A percentile compares a stretch with the other conserved stretches of the same genome.
Conservation (phyloP, 1,140 invertebrate genomes). For the Phenacoccus solenopsis region DNA sequence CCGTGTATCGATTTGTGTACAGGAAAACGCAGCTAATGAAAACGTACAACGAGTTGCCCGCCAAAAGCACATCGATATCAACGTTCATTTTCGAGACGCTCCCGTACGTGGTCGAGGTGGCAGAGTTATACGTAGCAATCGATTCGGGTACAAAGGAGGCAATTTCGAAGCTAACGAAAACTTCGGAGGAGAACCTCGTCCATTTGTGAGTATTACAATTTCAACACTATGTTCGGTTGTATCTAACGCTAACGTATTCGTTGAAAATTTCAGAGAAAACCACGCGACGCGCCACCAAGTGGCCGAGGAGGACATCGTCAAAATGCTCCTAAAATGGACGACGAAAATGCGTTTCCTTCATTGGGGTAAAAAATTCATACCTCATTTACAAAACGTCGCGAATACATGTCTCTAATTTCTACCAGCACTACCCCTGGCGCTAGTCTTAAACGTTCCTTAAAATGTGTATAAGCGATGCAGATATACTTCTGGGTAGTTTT, state of each 20-base stretch:
- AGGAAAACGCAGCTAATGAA: background rate
- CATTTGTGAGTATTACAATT: background rate
- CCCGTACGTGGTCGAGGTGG: conserved; percentile 39
- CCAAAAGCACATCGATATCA: conserved; percentile 69
- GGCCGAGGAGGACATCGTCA: conserved; percentile 17
- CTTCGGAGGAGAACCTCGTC: background rate
- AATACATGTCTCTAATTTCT: background rate
- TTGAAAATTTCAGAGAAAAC: background rate
- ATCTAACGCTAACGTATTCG: background rate
- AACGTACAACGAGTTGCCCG: background rate
- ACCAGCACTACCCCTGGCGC: conserved; percentile 14
- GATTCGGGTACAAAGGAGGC: conserved; percentile 21
- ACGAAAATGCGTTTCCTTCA: conserved; percentile 89
- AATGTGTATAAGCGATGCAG: background rate
- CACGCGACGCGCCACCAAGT: background rate
- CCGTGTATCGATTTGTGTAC: too few species aligned
- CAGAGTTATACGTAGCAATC: conserved; percentile 22
- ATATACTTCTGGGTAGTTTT: background rate
- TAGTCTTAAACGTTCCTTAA: conserved; percentile 12
- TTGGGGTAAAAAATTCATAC: conserved; percentile 46
- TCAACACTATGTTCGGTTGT: background rate
- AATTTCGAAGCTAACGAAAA: background rate
- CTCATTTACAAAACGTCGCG: background rate
- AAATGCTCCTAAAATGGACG: conserved; percentile 78
- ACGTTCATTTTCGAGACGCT: conserved; percentile 76